Base-by-base conservation (phyloP, 2,888 invertebrate species). In the Troglohyphantes excavatus region DNA sequence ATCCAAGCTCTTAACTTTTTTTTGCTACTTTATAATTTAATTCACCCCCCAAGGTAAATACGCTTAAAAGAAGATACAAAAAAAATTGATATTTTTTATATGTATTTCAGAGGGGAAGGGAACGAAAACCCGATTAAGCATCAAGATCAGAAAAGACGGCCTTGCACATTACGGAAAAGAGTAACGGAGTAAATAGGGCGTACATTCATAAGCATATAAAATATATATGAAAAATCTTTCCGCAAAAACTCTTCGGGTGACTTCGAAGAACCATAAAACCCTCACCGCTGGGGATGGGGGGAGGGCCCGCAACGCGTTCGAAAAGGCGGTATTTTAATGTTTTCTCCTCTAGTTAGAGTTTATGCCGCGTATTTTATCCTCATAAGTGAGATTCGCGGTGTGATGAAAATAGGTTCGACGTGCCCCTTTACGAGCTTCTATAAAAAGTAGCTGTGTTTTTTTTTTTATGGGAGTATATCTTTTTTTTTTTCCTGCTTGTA, bases 131-230 rank as follows among this genome's bases (percentile, higher is more conserved):
- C 17, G 78, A 65, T 78, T 65, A 78, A 78, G 27, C 43, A 43
- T 33, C 65, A 65, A 59, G 61, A 33, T 21, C 26, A 59, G 29
- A 76, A 78, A 46, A 61, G n/a, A n/a, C 29, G 61, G 63, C 78
- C 23, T 65, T 17, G 39, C 43, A 63, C 33, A 78, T 78, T 78
- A 78, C 11, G 59, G 43, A 11, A 43, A 23, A 26, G 78, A n/a
- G 72, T 59, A 23, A 13, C 23, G 82, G 21, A 23, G 59, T 82
- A 67, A 84, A 84, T 75, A 84, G 75, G 21, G 53, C 65, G 63
- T 75, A 84, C 84, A 84, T 84, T 84, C 84, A 84, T 84, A 84
- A 84, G 59, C 23, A 65, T 75, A 83, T 53, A 79, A 67, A 70
- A 82, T 67, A 70, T 82, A 82, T 82, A 70, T 68, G 82, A 61